Percentiles rank a stretch among this genome's conserved stretches.
Evolutionary conservation across 1,140 invertebrate genomes (phyloP).

Genomic region (Drosophila grimshawi): DNA sequence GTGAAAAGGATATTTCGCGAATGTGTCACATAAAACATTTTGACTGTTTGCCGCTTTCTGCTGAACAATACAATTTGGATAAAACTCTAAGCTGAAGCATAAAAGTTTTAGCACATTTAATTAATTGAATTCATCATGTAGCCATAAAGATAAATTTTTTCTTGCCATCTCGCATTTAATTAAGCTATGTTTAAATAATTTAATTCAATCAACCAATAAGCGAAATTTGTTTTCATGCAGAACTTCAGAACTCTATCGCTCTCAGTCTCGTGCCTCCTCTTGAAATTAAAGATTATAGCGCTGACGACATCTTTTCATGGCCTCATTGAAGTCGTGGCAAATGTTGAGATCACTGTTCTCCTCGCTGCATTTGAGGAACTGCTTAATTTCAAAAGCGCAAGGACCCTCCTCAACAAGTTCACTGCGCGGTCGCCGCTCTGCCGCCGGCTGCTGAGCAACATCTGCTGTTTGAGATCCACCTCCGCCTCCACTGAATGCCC

Average conservation of each 20-base stretch:
- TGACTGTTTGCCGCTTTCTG: constrained; percentile 48
- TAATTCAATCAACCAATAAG: too few relatives aligned
- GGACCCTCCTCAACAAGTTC: constrained; percentile 87
- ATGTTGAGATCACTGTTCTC: constrained; percentile 92
- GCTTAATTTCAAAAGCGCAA: constrained; percentile 94
- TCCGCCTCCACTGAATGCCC: constrained; percentile 89
- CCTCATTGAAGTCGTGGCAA: constrained; percentile 96
- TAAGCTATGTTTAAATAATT: too few relatives aligned
- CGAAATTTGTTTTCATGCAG: not conserved
- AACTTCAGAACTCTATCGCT: not conserved
- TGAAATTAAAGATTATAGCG: constrained; percentile 57
- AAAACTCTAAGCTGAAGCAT: not conserved
- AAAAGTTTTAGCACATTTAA: not conserved
- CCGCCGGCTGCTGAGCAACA: constrained; percentile 41
- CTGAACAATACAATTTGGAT: not conserved
- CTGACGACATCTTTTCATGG: constrained; percentile 93
- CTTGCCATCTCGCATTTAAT: too few relatives aligned
- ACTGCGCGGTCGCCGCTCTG: constrained; percentile 75
- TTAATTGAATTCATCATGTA: not conserved
- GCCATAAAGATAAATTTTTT: too few relatives aligned
- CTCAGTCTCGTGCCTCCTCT: too few relatives aligned
- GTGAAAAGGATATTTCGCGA: constrained; percentile 40
- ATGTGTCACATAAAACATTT: constrained; percentile 71
- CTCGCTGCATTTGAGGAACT: constrained; percentile 94
- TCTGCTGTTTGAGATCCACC: constrained; percentile 56